Conservation (phyloP, 2,888 invertebrate species). For the Pelosia muscerda region DNA sequence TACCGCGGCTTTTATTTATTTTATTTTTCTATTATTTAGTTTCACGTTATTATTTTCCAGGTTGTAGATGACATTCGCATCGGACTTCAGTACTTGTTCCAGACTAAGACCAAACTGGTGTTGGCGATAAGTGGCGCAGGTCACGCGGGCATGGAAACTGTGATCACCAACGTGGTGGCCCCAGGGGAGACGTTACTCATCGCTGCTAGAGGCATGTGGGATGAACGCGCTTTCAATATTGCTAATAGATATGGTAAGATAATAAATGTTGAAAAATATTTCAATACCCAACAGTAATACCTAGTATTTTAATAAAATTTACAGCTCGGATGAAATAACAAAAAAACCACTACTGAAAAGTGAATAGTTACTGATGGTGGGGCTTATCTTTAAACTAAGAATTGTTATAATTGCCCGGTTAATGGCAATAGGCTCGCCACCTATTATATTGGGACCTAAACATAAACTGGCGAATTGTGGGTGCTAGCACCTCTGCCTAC, state of each 20-base stretch:
- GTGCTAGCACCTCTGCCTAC: too few species aligned
- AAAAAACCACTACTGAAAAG: background rate
- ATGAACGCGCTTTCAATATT: slow-evolving; percentile 92
- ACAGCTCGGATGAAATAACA: too few species aligned
- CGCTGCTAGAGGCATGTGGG: slow-evolving; percentile 94
- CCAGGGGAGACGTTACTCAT: slow-evolving; percentile 91
- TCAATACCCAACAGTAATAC: too few species aligned
- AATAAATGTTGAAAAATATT: too few species aligned
- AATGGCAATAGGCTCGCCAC: too few species aligned
- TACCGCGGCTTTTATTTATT: too few species aligned
- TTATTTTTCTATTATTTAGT: too few species aligned
- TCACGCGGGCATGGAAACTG: slow-evolving; percentile 93
- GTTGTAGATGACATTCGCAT: slow-evolving; percentile 93
- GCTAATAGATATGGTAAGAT: slow-evolving; percentile 89
- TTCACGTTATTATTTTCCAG: slow-evolving; percentile 77
- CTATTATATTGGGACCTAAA: too few species aligned
- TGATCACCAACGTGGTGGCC: slow-evolving; percentile 93
- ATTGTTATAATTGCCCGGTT: too few species aligned
- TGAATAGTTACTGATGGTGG: background rate
- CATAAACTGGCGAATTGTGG: too few species aligned
- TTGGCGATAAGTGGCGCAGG: slow-evolving; percentile 93
- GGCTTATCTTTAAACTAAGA: background rate
- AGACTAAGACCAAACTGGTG: slow-evolving; percentile 93
- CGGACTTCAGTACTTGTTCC: slow-evolving; percentile 94
- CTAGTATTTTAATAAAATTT: too few species aligned